phyloP scores from a whole-genome alignment of 2,113 vertebrate species.

The Thinocorus orbignyianus region DNA sequence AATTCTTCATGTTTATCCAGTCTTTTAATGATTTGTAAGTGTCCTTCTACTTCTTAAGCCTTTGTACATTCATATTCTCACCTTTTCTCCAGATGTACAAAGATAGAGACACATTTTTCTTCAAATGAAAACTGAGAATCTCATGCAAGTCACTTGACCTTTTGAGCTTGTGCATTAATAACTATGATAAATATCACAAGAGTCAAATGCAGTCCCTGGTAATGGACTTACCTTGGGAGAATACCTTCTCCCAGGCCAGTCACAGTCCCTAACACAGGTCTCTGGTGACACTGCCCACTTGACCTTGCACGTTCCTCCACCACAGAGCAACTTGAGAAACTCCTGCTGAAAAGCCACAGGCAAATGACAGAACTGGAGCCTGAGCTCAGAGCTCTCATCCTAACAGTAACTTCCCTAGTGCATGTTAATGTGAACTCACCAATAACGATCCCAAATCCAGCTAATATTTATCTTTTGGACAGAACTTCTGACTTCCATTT shows the following conservation, averaged over 20 bases:
- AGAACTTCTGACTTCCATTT: neutral
- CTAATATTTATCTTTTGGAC: neutral
- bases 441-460: neutral
- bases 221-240: neutral
- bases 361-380: neutral
- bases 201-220: neutral
- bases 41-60: neutral
- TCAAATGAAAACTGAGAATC: conserved; percentile 23
- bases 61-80: neutral
- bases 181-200: neutral
- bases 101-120: neutral
- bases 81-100: neutral
- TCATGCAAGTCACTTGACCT: neutral
- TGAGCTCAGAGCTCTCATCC: neutral
- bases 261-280: neutral
- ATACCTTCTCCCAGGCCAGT: neutral
- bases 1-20: neutral
- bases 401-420: neutral
- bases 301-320: neutral
- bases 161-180: conserved; percentile 5
- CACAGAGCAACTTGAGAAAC: neutral
- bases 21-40: neutral
- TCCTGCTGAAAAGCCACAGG: neutral
- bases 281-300: neutral
- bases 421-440: neutral